Evolutionary conservation across 1,140 invertebrate genomes (phyloP).

Genomic region (Dendroctonus ponderosae): DNA sequence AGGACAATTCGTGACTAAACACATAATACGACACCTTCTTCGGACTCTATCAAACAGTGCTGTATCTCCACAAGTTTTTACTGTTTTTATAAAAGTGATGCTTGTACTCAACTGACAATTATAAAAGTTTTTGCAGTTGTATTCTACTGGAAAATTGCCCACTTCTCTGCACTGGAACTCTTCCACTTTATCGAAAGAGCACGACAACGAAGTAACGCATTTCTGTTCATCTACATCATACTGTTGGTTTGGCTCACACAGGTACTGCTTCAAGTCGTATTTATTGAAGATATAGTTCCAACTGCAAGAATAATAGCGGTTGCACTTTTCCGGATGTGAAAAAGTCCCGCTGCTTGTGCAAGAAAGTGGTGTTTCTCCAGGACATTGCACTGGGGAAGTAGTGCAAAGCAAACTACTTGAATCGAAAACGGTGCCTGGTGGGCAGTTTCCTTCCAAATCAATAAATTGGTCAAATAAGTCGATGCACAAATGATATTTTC

Average conservation of each 20-base stretch:
- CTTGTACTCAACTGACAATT: slow-evolving; percentile 30
- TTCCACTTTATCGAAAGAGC: neutral
- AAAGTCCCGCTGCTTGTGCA: slow-evolving; percentile 37
- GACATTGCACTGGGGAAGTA: slow-evolving; percentile 42
- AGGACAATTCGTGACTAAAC: slow-evolving; percentile 38
- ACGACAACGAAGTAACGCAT: slow-evolving; percentile 26
- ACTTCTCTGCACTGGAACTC: slow-evolving; percentile 35
- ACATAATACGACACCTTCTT: slow-evolving; percentile 36
- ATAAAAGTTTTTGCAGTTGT: slow-evolving; percentile 43
- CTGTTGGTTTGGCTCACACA: slow-evolving; percentile 31
- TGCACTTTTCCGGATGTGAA: slow-evolving; percentile 41
- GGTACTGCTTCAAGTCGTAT: slow-evolving; percentile 38
- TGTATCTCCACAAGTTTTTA: slow-evolving; percentile 35
- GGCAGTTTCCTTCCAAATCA: slow-evolving; percentile 35
- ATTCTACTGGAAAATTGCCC: slow-evolving; percentile 39
- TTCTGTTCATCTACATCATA: slow-evolving; percentile 25
- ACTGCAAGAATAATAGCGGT: slow-evolving; percentile 41
- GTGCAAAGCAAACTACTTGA: slow-evolving; percentile 37
- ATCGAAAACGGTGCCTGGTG: slow-evolving; percentile 37
- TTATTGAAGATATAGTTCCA: slow-evolving; percentile 34
- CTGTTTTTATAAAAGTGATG: slow-evolving; percentile 21
- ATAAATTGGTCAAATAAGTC: slow-evolving; percentile 25
- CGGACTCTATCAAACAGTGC: slow-evolving; percentile 38
- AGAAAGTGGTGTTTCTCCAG: slow-evolving; percentile 32
- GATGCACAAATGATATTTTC: slow-evolving; percentile 39